phyloP scores from a whole-genome alignment of 1,140 invertebrate genomes.

The Kradibia gibbosae region DNA sequence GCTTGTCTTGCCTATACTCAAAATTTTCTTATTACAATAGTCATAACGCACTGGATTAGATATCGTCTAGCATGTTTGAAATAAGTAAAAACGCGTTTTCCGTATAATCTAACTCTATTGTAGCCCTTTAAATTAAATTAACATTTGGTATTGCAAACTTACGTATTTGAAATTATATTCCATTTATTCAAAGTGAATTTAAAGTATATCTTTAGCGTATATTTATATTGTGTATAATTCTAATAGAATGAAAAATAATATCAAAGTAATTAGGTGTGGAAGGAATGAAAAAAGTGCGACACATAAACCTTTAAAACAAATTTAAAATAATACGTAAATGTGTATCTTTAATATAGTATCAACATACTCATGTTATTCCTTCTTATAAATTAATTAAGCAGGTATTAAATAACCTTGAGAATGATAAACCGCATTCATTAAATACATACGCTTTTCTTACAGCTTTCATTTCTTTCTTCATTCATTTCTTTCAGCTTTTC shows the following conservation, averaged over 20 bases:
- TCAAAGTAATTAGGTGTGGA: neutral
- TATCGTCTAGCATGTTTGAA: neutral
- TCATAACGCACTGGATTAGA: neutral
- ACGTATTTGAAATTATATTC: neutral
- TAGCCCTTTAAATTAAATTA: neutral
- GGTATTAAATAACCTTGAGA: neutral
- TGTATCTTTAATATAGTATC: neutral
- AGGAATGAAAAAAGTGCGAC: neutral
- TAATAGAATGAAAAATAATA: neutral
- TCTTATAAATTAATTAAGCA: neutral
- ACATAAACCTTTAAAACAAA: neutral
- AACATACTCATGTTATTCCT: neutral
- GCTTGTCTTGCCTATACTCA: no score
- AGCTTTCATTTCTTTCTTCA: neutral
- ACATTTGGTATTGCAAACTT: neutral
- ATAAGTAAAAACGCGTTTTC: neutral
- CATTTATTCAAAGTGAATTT: neutral
- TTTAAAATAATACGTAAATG: neutral
- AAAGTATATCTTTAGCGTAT: neutral
- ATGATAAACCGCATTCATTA: neutral
- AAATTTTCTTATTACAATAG: neutral
- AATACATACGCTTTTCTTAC: neutral
- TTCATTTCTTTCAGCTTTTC: neutral
- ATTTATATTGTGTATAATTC: neutral
- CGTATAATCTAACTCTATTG: neutral